phyloP scores from a whole-genome alignment of 2,113 vertebrate genomes.

The Tyrannus savana region DNA sequence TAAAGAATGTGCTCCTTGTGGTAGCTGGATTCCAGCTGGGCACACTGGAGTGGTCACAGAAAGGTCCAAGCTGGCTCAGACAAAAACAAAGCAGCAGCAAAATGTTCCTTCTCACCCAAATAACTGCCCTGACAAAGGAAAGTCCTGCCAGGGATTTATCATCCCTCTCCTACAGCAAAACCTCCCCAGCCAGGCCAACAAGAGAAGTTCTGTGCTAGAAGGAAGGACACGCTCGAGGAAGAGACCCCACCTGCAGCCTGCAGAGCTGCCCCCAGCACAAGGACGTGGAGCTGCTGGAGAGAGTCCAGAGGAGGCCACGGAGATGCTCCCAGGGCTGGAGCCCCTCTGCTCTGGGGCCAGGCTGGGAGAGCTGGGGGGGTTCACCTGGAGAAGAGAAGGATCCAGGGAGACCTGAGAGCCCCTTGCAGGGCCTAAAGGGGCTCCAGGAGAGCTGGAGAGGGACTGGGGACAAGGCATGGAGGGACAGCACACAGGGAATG shows the following conservation, averaged over 20 bases:
- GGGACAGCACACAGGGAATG: background rate
- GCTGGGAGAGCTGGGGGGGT: background rate
- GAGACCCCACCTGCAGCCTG: background rate
- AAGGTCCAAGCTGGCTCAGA: rapidly evolving
- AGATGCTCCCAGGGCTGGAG: background rate
- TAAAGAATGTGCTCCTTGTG: background rate
- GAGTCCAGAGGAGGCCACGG: background rate
- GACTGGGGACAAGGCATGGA: background rate
- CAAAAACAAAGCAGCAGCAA: background rate
- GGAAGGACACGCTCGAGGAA: background rate
- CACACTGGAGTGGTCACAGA: background rate
- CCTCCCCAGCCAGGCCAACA: background rate
- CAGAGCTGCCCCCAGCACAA: background rate
- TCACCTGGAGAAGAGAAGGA: background rate
- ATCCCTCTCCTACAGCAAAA: background rate
- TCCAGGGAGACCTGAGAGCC: background rate
- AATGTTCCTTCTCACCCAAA: background rate
- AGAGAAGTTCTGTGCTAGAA: too few relatives aligned
- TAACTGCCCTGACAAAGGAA: rapidly evolving
- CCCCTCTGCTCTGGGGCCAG: background rate
- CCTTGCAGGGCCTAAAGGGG: background rate
- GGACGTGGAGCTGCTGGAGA: background rate
- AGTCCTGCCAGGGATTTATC: background rate
- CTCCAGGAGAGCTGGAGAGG: background rate
- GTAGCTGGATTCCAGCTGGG: background rate